phyloP scores from a whole-genome alignment of 2,888 invertebrate genomes.

The Aphidoletes aphidimyza region DNA sequence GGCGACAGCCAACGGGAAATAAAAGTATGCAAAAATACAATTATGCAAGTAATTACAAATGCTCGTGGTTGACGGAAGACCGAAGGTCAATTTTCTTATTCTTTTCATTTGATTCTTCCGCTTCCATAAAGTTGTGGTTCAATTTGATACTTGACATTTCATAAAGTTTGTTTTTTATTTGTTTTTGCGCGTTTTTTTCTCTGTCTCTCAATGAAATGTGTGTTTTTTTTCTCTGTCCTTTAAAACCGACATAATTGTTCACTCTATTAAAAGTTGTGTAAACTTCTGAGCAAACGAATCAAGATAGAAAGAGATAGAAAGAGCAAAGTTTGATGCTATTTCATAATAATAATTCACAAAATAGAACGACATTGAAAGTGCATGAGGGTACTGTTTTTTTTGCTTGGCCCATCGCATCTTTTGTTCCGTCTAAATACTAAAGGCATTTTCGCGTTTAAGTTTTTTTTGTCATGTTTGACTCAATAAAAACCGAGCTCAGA shows the following conservation, averaged over 20 bases:
- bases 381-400: background rate
- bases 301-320: background rate
- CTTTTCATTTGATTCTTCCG: background rate
- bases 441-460: background rate
- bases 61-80: background rate
- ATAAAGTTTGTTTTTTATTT: constrained; percentile 22
- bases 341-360: constrained; percentile 6
- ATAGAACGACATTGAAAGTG: constrained; percentile 1
- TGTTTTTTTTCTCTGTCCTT: background rate
- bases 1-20: background rate
- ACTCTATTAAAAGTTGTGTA: background rate
- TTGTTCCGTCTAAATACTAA: background rate
- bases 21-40: background rate
- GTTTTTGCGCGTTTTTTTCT: background rate
- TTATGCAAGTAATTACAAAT: background rate
- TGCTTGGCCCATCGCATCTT: background rate
- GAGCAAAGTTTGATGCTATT: background rate
- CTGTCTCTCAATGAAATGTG: no score
- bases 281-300: background rate
- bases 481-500: constrained; percentile 1
- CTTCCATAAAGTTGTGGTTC: background rate
- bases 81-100: constrained; percentile 8
- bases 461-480: background rate
- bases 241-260: background rate
- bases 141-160: constrained; percentile 43